phyloP scores from a whole-genome alignment of 2,888 invertebrate species.

The Stenotaenia linearis region DNA sequence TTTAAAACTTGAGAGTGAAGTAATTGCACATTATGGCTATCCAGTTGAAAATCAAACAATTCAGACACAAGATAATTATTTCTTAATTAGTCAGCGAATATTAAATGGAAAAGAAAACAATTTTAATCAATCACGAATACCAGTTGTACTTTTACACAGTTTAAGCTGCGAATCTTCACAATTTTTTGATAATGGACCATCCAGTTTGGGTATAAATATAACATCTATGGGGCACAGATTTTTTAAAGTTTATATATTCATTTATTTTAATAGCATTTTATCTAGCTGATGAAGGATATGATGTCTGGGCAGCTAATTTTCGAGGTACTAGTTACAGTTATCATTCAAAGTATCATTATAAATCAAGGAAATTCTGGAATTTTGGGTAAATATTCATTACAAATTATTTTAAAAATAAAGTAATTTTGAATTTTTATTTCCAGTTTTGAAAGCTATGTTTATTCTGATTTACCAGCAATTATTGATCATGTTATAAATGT shows the following conservation, averaged over 20 bases:
- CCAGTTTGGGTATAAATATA: background rate
- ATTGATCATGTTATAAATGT: background rate
- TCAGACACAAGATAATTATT: background rate
- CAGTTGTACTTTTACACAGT: background rate
- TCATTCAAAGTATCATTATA: background rate
- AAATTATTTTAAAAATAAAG: background rate
- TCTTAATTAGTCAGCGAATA: background rate
- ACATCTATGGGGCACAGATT: too few relatives aligned
- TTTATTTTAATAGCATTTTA: slow-evolving; percentile 41
- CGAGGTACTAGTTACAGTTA: slow-evolving; percentile 47
- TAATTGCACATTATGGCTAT: too few relatives aligned
- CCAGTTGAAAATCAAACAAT: background rate
- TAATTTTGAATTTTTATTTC: background rate
- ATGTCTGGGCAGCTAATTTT: slow-evolving; percentile 49
- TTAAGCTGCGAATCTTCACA: background rate
- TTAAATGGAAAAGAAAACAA: background rate
- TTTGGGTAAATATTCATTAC: background rate
- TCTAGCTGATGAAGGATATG: slow-evolving; percentile 47
- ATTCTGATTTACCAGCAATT: background rate
- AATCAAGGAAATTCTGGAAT: background rate
- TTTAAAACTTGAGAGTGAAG: too few relatives aligned
- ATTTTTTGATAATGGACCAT: background rate
- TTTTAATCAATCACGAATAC: background rate
- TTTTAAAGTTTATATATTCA: too few relatives aligned
- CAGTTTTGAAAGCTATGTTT: background rate